A percentile compares a stretch with the other conserved stretches of the same genome.
Evolutionary conservation across 1,140 invertebrate species (phyloP).

Genomic region (Cydia strobilella): DNA sequence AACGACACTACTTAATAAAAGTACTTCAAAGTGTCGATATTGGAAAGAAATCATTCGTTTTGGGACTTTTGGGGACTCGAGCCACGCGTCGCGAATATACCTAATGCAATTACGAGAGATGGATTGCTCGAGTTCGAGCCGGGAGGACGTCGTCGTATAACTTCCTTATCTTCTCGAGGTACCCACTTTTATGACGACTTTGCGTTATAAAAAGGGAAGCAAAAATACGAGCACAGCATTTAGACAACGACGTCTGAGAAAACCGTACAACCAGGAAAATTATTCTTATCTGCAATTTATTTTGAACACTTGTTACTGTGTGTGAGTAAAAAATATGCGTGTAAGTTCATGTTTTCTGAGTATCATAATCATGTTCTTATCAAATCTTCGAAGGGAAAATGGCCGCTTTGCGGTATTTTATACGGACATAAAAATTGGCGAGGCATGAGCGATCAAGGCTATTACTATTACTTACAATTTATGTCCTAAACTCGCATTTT

Average conservation of each 20-base stretch:
- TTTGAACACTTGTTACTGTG: slow-evolving; percentile 14
- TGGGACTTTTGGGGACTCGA: slow-evolving; percentile 40
- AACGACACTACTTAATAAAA: slow-evolving; percentile 23
- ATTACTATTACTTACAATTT: no score
- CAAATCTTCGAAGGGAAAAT: background rate
- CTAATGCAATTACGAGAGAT: slow-evolving; percentile 57
- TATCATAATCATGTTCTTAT: background rate
- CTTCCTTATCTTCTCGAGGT: slow-evolving; percentile 49
- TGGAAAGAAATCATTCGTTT: slow-evolving; percentile 48
- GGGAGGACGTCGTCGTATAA: slow-evolving; percentile 47
- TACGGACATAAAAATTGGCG: background rate
- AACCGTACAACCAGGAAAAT: slow-evolving; percentile 23
- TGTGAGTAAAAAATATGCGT: background rate
- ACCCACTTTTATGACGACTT: slow-evolving; percentile 50
- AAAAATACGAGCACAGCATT: slow-evolving; percentile 40
- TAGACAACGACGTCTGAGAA: slow-evolving; percentile 21
- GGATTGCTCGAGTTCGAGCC: slow-evolving; percentile 49
- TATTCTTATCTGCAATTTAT: slow-evolving; percentile 29
- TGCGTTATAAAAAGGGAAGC: slow-evolving; percentile 46
- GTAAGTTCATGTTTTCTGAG: background rate
- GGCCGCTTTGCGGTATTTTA: background rate
- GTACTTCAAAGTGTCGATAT: slow-evolving; percentile 43
- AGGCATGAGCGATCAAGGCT: background rate
- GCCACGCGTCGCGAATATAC: slow-evolving; percentile 51
- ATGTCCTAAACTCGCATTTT: no score